A percentile compares a stretch with the other conserved stretches of the same genome.
These are phyloP conservation scores for Dolomedes plantarius DNA, from an alignment of 2,888 invertebrate species.

Conservation along the genomic window DNA sequence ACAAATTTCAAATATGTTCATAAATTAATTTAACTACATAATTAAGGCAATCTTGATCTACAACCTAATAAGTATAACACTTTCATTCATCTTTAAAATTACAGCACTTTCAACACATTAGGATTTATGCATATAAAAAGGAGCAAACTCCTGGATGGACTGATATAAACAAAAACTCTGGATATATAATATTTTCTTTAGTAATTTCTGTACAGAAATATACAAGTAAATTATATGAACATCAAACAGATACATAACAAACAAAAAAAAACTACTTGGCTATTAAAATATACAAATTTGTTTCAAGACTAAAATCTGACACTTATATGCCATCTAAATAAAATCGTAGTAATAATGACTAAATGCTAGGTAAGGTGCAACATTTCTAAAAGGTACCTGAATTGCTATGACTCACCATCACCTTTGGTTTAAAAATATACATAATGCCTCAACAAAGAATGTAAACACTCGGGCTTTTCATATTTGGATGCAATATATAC, in stretches of 20 bases:
- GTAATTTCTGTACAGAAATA: constrained; percentile 72
- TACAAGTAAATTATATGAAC: constrained; percentile 69
- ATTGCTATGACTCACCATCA: constrained; percentile 64
- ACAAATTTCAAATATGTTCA: too few species aligned
- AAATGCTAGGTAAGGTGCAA: constrained; percentile 69
- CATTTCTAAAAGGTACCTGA: constrained; percentile 59
- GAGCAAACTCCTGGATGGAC: constrained; percentile 67
- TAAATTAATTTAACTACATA: constrained; percentile 16
- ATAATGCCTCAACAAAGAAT: constrained; percentile 68
- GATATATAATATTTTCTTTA: constrained; percentile 72
- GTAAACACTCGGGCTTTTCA: constrained; percentile 51
- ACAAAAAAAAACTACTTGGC: constrained; percentile 56
- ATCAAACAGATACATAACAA: constrained; percentile 60
- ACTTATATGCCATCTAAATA: constrained; percentile 55
- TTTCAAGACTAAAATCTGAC: constrained; percentile 65
- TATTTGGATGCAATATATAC: constrained; percentile 37
- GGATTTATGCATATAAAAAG: constrained; percentile 60
- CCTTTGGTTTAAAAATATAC: constrained; percentile 72
- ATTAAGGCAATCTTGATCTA: constrained; percentile 55
- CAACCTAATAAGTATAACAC: constrained; percentile 51
- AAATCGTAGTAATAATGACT: constrained; percentile 66
- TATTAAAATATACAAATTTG: constrained; percentile 69
- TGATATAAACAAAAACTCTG: constrained; percentile 69
- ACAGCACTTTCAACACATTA: constrained; percentile 38
- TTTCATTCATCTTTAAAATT: constrained; percentile 12